Percentiles rank a stretch among this genome's conserved stretches.
Evolutionary conservation across 2,797 vertebrate species (phyloP).

Genomic region (Cossypha niveicapilla): DNA sequence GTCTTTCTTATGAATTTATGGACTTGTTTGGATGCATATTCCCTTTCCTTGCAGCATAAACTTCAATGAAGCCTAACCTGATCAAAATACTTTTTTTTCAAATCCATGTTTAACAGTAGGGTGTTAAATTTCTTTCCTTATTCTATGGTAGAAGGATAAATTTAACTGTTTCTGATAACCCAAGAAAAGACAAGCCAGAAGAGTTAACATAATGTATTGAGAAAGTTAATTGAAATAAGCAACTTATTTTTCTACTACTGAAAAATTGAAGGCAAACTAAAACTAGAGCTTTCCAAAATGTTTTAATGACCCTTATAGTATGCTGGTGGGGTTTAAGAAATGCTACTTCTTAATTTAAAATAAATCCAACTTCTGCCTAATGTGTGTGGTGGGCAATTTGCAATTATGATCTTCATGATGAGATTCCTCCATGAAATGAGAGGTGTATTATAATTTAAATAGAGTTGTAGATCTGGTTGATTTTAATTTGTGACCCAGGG

Average conservation of each 20-base stretch:
- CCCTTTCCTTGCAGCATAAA: not conserved
- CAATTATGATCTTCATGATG: conserved; percentile 70
- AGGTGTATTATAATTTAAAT: conserved; percentile 73
- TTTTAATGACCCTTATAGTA: conserved; percentile 21
- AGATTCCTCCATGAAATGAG: conserved; percentile 70
- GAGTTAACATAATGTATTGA: not conserved
- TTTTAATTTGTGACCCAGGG: conserved; percentile 72
- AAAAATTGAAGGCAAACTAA: not conserved
- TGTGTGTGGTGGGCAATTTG: conserved; percentile 56
- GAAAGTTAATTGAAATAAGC: not conserved
- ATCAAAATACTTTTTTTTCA: not conserved
- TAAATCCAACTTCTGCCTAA: conserved; percentile 57
- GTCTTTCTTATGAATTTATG: not conserved
- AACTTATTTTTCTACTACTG: not conserved
- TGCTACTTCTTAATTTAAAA: conserved; percentile 69
- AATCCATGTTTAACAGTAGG: not conserved
- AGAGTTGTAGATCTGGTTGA: conserved; percentile 64
- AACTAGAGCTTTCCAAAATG: conserved; percentile 26
- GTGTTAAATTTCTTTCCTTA: not conserved
- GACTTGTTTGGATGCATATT: not conserved
- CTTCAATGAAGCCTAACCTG: not conserved
- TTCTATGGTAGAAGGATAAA: not conserved
- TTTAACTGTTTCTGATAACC: not conserved
- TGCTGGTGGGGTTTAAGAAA: conserved; percentile 42
- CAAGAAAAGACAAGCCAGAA: not conserved